phyloP scores from a whole-genome alignment of 2,888 invertebrate genomes.

The Chamaedrilus cognettii region DNA sequence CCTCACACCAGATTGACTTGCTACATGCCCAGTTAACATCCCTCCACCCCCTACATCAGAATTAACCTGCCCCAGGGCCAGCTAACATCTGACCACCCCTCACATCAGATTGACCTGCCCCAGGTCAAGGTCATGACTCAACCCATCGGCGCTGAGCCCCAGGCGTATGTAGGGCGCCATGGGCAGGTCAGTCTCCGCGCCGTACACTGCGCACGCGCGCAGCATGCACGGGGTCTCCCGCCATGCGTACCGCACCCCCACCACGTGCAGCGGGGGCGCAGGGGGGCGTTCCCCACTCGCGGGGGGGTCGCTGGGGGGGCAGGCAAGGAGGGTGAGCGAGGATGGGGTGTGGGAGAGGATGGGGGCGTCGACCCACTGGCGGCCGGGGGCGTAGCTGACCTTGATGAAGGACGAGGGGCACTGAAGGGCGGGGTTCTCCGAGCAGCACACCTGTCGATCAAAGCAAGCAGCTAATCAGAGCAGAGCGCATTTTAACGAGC shows the following conservation, averaged over 20 bases:
- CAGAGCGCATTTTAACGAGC: too few species aligned
- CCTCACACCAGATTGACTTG: not conserved
- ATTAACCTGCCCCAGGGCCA: not conserved
- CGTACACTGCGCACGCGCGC: slow-evolving; percentile 23
- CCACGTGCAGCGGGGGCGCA: slow-evolving; percentile 9
- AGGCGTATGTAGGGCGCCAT: slow-evolving; percentile 29
- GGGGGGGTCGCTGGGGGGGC: too few species aligned
- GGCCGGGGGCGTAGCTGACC: slow-evolving; percentile 29
- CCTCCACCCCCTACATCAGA: not conserved
- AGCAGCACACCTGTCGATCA: slow-evolving; percentile 39
- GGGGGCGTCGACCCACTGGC: slow-evolving; percentile 29
- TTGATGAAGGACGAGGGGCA: slow-evolving; percentile 27
- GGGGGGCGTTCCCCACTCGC: too few species aligned
- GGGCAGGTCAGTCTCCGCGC: slow-evolving; percentile 18
- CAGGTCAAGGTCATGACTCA: not conserved
- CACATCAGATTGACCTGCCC: slow-evolving; percentile 20
- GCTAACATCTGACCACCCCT: not conserved
- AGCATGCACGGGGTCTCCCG: slow-evolving; percentile 35
- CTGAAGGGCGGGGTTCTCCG: slow-evolving; percentile 16
- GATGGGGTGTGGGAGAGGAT: slow-evolving; percentile 11
- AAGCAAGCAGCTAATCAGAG: too few species aligned
- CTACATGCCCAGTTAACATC: not conserved
- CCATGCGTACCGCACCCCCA: slow-evolving; percentile 42
- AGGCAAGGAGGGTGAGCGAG: slow-evolving; percentile 18
- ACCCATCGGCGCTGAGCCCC: slow-evolving; percentile 23